Conservation (phyloP, 1,140 invertebrate genomes). For the Acyrthosiphon pisum region DNA sequence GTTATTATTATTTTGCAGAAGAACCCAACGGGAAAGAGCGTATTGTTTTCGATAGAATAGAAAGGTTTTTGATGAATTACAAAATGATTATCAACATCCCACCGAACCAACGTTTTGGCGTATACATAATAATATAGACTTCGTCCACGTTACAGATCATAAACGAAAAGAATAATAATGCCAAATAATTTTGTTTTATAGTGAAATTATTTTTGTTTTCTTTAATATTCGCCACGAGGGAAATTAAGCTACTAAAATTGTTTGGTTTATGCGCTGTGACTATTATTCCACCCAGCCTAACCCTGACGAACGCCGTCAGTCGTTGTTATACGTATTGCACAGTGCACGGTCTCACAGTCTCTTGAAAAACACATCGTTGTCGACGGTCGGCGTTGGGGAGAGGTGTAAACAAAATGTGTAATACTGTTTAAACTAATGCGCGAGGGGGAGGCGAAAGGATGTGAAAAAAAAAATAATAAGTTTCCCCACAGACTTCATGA, state of each 20-base stretch:
- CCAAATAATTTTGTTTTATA: constrained; percentile 31
- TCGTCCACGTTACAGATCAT: neutral
- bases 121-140: neutral
- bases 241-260: constrained; percentile 44
- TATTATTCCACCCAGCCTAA: neutral
- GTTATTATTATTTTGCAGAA: too few relatives aligned
- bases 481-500: neutral
- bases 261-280: constrained; percentile 47
- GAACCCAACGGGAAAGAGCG: neutral
- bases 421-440: neutral
- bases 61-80: neutral
- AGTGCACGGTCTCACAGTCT: neutral
- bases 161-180: neutral
- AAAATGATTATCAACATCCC: neutral
- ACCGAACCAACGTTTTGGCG: neutral
- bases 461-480: neutral
- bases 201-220: neutral
- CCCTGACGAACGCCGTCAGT: neutral
- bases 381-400: neutral
- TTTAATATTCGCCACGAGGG: constrained; percentile 37
- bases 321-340: too few relatives aligned
- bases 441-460: neutral
- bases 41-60: neutral
- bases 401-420: constrained; percentile 8
- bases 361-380: neutral